A percentile compares a stretch with the other conserved stretches of the same genome.
Evolutionary conservation across 2,888 invertebrate species (phyloP).

Genomic region (Tanytarsus gracilentus): DNA sequence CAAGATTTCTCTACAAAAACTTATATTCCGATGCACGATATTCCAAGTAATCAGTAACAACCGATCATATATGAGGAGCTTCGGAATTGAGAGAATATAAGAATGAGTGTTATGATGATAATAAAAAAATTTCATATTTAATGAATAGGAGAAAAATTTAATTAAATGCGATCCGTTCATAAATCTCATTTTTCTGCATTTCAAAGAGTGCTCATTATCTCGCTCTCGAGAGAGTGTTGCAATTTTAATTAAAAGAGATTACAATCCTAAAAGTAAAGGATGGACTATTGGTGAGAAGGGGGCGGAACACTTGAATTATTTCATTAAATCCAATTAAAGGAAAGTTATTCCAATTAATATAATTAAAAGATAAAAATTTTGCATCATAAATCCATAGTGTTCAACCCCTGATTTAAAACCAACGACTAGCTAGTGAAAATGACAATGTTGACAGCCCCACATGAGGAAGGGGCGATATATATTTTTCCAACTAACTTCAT

Average conservation of each 20-base stretch:
- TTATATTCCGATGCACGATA: too few species aligned
- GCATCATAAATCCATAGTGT: too few species aligned
- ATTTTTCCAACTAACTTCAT: too few species aligned
- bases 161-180: conserved; percentile 24
- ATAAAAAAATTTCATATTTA: conserved; percentile 22
- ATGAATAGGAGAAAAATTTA: conserved; percentile 25
- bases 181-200: conserved; percentile 19
- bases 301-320: too few species aligned
- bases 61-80: neutral
- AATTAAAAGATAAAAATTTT: too few species aligned
- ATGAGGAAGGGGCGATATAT: too few species aligned
- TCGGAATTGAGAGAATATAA: neutral
- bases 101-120: neutral
- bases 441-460: neutral
- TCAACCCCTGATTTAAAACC: neutral
- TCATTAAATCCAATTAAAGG: too few species aligned
- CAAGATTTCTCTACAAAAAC: too few species aligned
- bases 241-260: conserved; percentile 27
- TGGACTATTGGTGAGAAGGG: too few species aligned
- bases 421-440: neutral
- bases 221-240: conserved; percentile 11
- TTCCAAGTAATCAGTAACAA: neutral
- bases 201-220: conserved; percentile 18
- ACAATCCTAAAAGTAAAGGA: neutral
- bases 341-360: too few species aligned